A percentile compares a stretch with the other conserved stretches of the same genome.
phyloP scores from a whole-genome alignment of 2,888 invertebrate genomes.

The Cartodere bifasciata region DNA sequence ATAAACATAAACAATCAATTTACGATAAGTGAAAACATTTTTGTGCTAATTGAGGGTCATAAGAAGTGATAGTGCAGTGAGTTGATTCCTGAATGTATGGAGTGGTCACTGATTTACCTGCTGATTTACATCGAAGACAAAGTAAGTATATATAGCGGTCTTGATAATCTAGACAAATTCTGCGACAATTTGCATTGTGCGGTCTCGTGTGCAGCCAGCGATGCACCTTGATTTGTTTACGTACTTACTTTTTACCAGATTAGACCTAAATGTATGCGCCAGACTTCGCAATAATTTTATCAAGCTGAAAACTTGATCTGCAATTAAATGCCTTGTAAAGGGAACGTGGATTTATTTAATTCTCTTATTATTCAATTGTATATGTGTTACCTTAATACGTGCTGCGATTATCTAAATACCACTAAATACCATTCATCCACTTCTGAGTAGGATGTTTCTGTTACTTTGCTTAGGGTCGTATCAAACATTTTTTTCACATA shows the following conservation, averaged over 20 bases:
- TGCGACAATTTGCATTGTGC: constrained; percentile 37
- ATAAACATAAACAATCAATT: constrained; percentile 18
- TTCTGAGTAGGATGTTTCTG: background rate
- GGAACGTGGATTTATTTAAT: constrained; percentile 24
- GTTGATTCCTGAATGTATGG: constrained; percentile 13
- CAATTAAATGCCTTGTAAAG: constrained; percentile 31
- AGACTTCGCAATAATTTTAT: constrained; percentile 30
- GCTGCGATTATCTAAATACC: constrained; percentile 15
- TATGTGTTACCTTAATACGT: constrained; percentile 25
- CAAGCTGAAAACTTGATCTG: constrained; percentile 27
- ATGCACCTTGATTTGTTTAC: constrained; percentile 33
- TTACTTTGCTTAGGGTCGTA: background rate
- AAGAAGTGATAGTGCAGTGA: constrained; percentile 23
- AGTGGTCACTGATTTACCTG: too few species aligned
- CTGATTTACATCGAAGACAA: constrained; percentile 28
- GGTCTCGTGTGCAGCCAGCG: constrained; percentile 25
- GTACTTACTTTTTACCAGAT: constrained; percentile 31
- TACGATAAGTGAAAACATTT: constrained; percentile 21
- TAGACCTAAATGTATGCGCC: constrained; percentile 31
- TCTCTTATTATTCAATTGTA: constrained; percentile 23
- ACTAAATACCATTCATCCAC: background rate
- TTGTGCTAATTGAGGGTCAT: constrained; percentile 28
- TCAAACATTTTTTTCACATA: background rate
- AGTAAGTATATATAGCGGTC: constrained; percentile 26
- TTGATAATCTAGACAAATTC: constrained; percentile 38